Evolutionary conservation across 2,797 vertebrate genomes (phyloP).

Genomic region (Ptychobarbus kaznakovi): DNA sequence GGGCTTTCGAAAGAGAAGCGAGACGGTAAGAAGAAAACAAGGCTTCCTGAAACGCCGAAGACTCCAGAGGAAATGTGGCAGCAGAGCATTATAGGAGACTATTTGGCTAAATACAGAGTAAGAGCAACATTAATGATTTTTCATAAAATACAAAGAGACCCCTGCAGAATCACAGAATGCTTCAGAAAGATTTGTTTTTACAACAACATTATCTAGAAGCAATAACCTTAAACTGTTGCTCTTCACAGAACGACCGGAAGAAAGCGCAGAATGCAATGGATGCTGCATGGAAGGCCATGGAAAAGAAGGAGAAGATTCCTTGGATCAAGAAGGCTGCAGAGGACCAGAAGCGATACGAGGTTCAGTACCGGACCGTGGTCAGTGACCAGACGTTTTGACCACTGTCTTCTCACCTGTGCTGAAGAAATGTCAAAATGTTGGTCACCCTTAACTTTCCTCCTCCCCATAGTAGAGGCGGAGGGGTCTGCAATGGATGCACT

Average conservation of each 20-base stretch:
- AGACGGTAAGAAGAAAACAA: slow-evolving; percentile 69
- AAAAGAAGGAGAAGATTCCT: slow-evolving; percentile 84
- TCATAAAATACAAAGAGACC: neutral
- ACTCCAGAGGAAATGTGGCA: slow-evolving; percentile 84
- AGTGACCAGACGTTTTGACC: slow-evolving; percentile 73
- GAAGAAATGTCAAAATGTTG: slow-evolving; percentile 68
- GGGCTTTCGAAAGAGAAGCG: slow-evolving; percentile 68
- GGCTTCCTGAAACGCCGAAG: slow-evolving; percentile 80
- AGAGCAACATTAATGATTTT: slow-evolving; percentile 7
- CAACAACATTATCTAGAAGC: neutral
- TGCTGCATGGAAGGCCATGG: slow-evolving; percentile 81
- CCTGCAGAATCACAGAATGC: neutral
- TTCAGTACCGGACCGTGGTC: slow-evolving; percentile 76
- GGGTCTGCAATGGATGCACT: no score
- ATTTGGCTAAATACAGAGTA: slow-evolving; percentile 80
- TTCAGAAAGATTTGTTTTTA: neutral
- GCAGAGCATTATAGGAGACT: slow-evolving; percentile 81
- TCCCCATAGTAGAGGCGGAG: slow-evolving; percentile 29
- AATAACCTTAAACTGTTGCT: neutral
- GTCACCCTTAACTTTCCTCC: slow-evolving; percentile 43
- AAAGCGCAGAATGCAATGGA: slow-evolving; percentile 80
- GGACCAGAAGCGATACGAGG: slow-evolving; percentile 86
- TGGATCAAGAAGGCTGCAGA: slow-evolving; percentile 87
- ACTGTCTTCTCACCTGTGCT: slow-evolving; percentile 66
- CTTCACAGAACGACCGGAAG: slow-evolving; percentile 76